phyloP scores from a whole-genome alignment of 1,140 invertebrate species.

The Druon quercuslanigerum region DNA sequence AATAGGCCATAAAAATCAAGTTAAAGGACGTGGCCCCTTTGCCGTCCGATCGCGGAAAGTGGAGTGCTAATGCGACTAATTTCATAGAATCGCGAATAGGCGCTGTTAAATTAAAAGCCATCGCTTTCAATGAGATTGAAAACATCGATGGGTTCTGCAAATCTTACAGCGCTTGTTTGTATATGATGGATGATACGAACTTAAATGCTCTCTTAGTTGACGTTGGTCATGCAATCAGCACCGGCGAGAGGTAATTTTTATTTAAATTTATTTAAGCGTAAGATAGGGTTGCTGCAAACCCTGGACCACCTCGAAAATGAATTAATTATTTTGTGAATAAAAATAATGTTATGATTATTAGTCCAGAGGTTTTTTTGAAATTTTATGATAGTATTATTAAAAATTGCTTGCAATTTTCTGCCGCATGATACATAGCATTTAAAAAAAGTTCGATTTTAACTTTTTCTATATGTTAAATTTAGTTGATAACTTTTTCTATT shows the following conservation, averaged over 20 bases:
- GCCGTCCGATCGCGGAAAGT: constrained; percentile 43
- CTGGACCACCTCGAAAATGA: too few species aligned
- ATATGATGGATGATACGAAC: constrained; percentile 45
- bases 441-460: too few species aligned
- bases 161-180: constrained; percentile 51
- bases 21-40: constrained; percentile 59
- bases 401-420: too few species aligned
- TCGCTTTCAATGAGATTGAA: constrained; percentile 42
- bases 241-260: constrained; percentile 54
- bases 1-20: constrained; percentile 66
- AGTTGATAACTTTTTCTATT: too few species aligned
- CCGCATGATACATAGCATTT: too few species aligned
- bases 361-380: too few species aligned
- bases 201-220: constrained; percentile 55
- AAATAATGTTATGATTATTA: too few species aligned
- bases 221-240: constrained; percentile 46
- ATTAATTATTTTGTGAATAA: too few species aligned
- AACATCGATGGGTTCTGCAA: constrained; percentile 23
- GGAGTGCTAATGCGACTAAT: constrained; percentile 42
- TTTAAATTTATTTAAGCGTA: background rate
- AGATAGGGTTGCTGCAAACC: too few species aligned
- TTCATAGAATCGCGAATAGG: constrained; percentile 41
- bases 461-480: too few species aligned
- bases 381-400: too few species aligned
- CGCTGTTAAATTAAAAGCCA: constrained; percentile 35